Evolutionary conservation across 2,113 vertebrate genomes (phyloP).

Genomic region (Pachyramphus minor): DNA sequence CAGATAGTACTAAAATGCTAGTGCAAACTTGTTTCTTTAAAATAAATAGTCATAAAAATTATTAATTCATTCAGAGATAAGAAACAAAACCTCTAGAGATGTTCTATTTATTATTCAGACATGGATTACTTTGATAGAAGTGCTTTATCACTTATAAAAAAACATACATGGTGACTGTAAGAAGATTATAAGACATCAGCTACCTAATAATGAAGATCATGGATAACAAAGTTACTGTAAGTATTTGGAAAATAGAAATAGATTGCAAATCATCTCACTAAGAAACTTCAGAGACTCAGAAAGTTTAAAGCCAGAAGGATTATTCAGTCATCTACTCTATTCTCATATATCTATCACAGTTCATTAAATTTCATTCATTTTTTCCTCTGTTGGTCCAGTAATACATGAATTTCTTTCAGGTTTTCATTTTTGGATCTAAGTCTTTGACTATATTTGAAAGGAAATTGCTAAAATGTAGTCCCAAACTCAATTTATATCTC

Average conservation of each 20-base stretch:
- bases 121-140: not conserved
- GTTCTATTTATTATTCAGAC: slow-evolving; percentile 22
- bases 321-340: not conserved
- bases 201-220: not conserved
- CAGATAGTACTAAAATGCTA: not conserved
- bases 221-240: not conserved
- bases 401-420: not conserved
- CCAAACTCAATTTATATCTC: not conserved
- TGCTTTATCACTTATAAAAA: not conserved
- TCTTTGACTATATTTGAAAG: not conserved
- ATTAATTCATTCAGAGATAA: not conserved
- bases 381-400: not conserved
- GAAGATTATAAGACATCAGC: not conserved
- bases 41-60: not conserved
- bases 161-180: not conserved
- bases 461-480: not conserved
- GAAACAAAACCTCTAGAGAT: not conserved
- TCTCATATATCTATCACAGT: not conserved
- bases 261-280: not conserved
- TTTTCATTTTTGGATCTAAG: not conserved
- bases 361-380: not conserved
- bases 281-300: not conserved
- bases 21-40: not conserved
- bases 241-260: not conserved
- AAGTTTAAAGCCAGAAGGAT: not conserved